Conservation (phyloP, 1,140 invertebrate genomes). For the Periplaneta americana region DNA sequence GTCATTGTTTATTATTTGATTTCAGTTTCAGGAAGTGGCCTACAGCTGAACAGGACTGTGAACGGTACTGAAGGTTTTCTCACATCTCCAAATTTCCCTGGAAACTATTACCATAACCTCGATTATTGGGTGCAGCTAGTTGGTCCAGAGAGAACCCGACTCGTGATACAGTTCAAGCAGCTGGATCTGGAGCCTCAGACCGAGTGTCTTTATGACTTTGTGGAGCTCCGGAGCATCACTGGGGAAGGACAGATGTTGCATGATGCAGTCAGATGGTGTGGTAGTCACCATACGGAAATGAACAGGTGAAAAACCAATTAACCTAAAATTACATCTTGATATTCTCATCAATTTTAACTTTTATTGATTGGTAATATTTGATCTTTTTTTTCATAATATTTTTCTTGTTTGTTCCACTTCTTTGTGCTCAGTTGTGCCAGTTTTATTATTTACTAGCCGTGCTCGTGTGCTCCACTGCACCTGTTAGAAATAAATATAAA, state of each 20-base stretch:
- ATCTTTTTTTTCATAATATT: background rate
- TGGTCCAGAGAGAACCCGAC: slow-evolving; percentile 50
- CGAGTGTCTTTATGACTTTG: slow-evolving; percentile 71
- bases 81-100: slow-evolving; percentile 57
- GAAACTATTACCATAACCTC: slow-evolving; percentile 58
- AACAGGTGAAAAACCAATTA: slow-evolving; percentile 25
- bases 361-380: background rate
- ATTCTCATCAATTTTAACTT: too few relatives aligned
- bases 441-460: too few relatives aligned
- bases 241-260: slow-evolving; percentile 30
- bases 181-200: slow-evolving; percentile 67
- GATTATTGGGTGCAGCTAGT: slow-evolving; percentile 56
- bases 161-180: slow-evolving; percentile 57
- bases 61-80: slow-evolving; percentile 47
- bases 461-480: too few relatives aligned
- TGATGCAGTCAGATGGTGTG: slow-evolving; percentile 24
- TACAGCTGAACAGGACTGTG: slow-evolving; percentile 40
- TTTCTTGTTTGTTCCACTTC: background rate
- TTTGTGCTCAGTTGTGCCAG: background rate
- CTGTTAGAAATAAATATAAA: too few relatives aligned
- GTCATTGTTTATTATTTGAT: too few relatives aligned
- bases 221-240: slow-evolving; percentile 43
- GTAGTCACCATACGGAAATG: background rate
- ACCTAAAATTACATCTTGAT: too few relatives aligned
- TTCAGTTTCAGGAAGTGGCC: slow-evolving; percentile 37